Base-by-base conservation (phyloP, 2,888 invertebrate species). In the Automeris io region DNA sequence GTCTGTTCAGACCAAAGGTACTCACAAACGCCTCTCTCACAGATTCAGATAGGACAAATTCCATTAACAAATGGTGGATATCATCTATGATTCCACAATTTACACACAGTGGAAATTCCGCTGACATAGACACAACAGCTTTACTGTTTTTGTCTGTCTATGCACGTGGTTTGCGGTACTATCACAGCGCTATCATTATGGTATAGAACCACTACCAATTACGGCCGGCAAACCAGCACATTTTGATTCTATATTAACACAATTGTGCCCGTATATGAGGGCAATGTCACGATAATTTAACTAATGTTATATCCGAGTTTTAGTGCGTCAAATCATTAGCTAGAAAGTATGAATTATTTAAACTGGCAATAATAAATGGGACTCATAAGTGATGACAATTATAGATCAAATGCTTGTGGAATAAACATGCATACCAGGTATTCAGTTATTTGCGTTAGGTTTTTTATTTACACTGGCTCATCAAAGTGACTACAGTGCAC, bases 201-300 rank as follows among this genome's bases (percentile, higher is more conserved):
- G 47, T 42, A 64, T 59, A 66, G 67, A 64, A 61, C 57, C 51
- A 61, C 61, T 54, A 57, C 49, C 69, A 71, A 75, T 76, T 75
- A 76, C 66, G 52, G 41, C 47, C 46, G 46, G 46, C 55, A 45
- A 61, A 63, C 61, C 63, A 63, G 59, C 64, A 62, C 57, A 69
- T 70, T 69, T 66, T 56, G 56, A 58, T 45, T 49, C 51, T 53
- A 51, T 57, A 55, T 54, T 51, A 60, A 62, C 50, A 54, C 56
- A 48, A 67, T 70, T 69, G 62, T 66, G 49, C 42, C 41, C 41
- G 42, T 49, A 64, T 66, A 63, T 60, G 55, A 51, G 61, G 57
- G 54, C 60, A 65, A 66, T 64, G 60, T 62, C 50, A 64, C 52
- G 49, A 49, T 59, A 65, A 57, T 70, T 61, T 54, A 47, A 46